These are phyloP conservation scores for Pseudonaja textilis DNA, from an alignment of 2,113 vertebrate genomes.

Conservation along the genomic window DNA sequence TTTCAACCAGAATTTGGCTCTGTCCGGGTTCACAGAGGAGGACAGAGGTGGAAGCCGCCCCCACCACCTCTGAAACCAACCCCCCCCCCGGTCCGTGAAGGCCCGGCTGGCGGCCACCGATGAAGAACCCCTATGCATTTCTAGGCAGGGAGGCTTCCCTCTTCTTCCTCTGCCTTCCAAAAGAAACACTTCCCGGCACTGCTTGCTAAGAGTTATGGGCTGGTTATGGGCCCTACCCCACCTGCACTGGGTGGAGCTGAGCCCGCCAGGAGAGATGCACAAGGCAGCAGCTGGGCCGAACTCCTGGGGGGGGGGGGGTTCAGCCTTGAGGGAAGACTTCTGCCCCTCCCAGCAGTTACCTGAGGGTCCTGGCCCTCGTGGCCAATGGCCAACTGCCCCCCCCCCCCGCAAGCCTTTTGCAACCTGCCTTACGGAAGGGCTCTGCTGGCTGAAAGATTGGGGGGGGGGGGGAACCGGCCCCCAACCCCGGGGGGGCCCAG, in stretches of 20 bases:
- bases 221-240: too few relatives aligned
- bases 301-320: too few relatives aligned
- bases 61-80: not conserved
- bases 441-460: not conserved
- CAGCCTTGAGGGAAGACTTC: not conserved
- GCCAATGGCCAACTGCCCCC: not conserved
- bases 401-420: not conserved
- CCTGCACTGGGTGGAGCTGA: not conserved
- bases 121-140: too few relatives aligned
- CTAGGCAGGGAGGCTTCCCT: too few relatives aligned
- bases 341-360: not conserved
- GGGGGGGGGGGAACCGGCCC: not conserved
- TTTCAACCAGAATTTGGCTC: not conserved
- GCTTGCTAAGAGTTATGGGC: not conserved
- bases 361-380: accelerated
- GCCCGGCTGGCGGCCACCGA: not conserved
- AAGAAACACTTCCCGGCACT: not conserved
- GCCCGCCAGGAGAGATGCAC: not conserved
- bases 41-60: not conserved
- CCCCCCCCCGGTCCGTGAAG: too few relatives aligned
- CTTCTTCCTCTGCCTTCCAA: not conserved
- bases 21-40: not conserved
- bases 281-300: not conserved
- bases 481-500: too few relatives aligned
- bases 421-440: not conserved